These are phyloP conservation scores for Mirounga angustirostris DNA, from an alignment of 2,113 vertebrate species.

Conservation along the genomic window DNA sequence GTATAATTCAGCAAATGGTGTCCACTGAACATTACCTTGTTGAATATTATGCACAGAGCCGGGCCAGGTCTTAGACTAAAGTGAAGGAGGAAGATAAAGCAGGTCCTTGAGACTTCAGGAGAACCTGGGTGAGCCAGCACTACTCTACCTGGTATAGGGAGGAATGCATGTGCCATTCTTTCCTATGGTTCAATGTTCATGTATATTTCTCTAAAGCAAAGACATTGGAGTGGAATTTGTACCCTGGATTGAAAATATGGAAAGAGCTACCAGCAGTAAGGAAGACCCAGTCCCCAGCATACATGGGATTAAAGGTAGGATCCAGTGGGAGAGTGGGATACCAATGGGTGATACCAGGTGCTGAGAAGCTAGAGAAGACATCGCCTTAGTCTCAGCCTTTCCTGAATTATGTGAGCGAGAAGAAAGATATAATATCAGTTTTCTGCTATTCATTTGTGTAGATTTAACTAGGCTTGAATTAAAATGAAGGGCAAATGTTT, in stretches of 20 bases:
- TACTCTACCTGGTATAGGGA: not conserved
- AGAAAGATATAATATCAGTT: not conserved
- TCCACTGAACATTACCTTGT: not conserved
- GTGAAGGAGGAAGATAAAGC: not conserved
- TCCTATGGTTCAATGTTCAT: not conserved
- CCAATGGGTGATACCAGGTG: not conserved
- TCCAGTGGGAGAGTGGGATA: not conserved
- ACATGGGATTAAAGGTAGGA: not conserved
- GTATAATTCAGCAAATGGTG: not conserved
- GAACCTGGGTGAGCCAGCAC: not conserved
- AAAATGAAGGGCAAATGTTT: constrained; percentile 2
- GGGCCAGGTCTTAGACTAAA: not conserved
- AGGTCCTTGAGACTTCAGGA: not conserved
- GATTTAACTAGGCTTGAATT: not conserved
- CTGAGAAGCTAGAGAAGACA: not conserved
- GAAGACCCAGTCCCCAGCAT: not conserved
- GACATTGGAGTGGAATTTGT: not conserved
- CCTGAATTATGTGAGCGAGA: not conserved
- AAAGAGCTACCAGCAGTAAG: not conserved
- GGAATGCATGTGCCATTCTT: not conserved
- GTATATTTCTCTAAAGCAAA: constrained; percentile 42
- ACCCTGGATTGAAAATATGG: not conserved
- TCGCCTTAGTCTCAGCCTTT: not conserved
- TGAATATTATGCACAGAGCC: not conserved
- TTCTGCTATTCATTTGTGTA: not conserved